These are phyloP conservation scores for Dryobotodes eremita DNA, from an alignment of 2,888 invertebrate genomes.

Conservation along the genomic window DNA sequence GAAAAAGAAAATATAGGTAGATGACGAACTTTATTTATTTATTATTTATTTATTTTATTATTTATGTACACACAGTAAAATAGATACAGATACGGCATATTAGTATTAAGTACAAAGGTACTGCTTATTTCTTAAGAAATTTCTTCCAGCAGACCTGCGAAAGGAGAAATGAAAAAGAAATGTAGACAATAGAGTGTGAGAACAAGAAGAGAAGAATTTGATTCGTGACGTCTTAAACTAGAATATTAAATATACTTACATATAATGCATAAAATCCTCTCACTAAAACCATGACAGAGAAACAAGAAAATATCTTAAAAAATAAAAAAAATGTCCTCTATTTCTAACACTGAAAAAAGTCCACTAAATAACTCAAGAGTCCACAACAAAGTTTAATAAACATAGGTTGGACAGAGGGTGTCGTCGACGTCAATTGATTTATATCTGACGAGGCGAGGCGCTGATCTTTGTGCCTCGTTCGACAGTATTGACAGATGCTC, in stretches of 20 bases:
- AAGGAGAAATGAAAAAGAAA: no score
- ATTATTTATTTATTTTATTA: no score
- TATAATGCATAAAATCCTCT: background rate
- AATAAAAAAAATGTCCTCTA: background rate
- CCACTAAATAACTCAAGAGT: constrained; percentile 50
- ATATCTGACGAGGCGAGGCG: constrained; percentile 70
- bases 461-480: constrained; percentile 63
- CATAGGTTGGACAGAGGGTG: constrained; percentile 54
- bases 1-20: background rate
- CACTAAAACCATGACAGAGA: background rate
- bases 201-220: no score
- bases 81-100: no score
- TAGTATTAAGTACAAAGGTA: no score
- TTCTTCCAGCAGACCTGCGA: no score
- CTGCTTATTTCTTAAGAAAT: no score
- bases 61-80: no score
- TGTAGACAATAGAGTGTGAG: no score
- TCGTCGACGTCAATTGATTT: constrained; percentile 75
- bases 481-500: constrained; percentile 69
- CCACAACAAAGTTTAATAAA: constrained; percentile 56
- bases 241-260: no score
- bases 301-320: background rate
- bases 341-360: constrained; percentile 27
- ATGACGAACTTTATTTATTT: no score
- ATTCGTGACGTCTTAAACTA: no score